These are phyloP conservation scores for Myxocyprinus asiaticus DNA, from an alignment of 2,113 vertebrate genomes.

Conservation along the genomic window DNA sequence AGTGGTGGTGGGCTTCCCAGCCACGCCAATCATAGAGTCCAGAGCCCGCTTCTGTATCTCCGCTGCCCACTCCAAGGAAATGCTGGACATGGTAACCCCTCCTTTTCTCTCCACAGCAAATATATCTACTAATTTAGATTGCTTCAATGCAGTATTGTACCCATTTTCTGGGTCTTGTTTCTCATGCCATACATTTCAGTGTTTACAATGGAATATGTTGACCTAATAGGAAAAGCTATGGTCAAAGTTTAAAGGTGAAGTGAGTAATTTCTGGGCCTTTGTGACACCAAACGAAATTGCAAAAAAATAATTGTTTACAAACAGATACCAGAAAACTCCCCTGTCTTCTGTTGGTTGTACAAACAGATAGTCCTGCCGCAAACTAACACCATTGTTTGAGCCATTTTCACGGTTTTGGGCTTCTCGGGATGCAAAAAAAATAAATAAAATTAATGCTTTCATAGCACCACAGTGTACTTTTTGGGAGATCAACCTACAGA, in stretches of 20 bases:
- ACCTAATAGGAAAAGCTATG: background rate
- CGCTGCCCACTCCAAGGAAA: slow-evolving; percentile 86
- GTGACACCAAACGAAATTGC: too few species aligned
- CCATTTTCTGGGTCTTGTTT: background rate
- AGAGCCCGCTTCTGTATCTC: slow-evolving; percentile 89
- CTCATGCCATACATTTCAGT: slow-evolving; percentile 13
- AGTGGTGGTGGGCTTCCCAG: slow-evolving; percentile 88
- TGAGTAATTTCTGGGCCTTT: too few species aligned
- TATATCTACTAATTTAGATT: background rate
- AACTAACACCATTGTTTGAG: too few species aligned
- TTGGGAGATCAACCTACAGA: too few species aligned
- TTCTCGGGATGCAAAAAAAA: too few species aligned
- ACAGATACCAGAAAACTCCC: too few species aligned
- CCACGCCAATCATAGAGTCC: slow-evolving; percentile 88
- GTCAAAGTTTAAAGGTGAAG: background rate
- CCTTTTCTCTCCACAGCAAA: background rate
- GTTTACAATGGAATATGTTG: slow-evolving; percentile 26
- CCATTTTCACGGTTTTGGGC: too few species aligned
- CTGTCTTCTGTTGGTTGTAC: too few species aligned
- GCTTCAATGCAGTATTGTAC: background rate
- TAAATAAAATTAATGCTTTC: too few species aligned
- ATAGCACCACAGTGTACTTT: too few species aligned
- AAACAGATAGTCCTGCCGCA: too few species aligned
- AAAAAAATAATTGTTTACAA: too few species aligned
- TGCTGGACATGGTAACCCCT: slow-evolving; percentile 80